Conservation (phyloP, 2,888 invertebrate species). For the Dermolepida albohirtum region DNA sequence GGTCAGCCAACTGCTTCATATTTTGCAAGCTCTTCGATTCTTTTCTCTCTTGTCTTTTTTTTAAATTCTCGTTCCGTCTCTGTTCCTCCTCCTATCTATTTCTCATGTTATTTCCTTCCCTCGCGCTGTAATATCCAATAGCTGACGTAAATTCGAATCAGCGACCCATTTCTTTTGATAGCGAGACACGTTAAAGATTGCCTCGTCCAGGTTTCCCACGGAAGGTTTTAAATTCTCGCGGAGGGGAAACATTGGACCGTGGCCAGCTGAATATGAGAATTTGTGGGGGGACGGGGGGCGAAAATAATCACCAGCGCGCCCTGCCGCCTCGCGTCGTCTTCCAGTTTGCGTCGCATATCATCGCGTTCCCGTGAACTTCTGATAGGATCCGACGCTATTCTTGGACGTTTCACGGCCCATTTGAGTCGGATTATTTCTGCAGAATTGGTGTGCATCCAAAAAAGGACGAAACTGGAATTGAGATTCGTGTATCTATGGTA, state of each 20-base stretch:
- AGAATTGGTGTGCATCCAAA: constrained; percentile 4
- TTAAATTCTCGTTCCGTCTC: neutral
- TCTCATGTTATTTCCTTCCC: neutral
- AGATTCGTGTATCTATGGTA: neutral
- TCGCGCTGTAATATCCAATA: constrained; percentile 9
- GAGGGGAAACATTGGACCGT: constrained; percentile 15
- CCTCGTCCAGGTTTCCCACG: neutral
- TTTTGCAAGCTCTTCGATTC: too few species aligned
- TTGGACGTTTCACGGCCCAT: constrained; percentile 27
- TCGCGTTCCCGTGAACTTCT: neutral
- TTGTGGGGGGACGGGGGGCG: too few species aligned
- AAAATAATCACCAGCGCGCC: too few species aligned
- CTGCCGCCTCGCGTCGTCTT: too few species aligned
- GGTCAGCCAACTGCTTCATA: too few species aligned
- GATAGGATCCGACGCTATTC: constrained; percentile 19
- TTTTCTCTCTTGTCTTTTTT: neutral
- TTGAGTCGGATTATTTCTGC: constrained; percentile 17
- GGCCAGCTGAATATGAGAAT: constrained; percentile 8
- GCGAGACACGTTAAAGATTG: constrained; percentile 30
- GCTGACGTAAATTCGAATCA: constrained; percentile 31
- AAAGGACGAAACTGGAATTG: neutral
- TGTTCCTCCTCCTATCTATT: neutral
- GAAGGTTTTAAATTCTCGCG: constrained; percentile 16
- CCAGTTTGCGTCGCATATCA: constrained; percentile 9
- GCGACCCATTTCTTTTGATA: constrained; percentile 34